A percentile compares a stretch with the other conserved stretches of the same genome.
Evolutionary conservation across 2,797 vertebrate genomes (phyloP).

Genomic region (Lophotriccus pileatus): DNA sequence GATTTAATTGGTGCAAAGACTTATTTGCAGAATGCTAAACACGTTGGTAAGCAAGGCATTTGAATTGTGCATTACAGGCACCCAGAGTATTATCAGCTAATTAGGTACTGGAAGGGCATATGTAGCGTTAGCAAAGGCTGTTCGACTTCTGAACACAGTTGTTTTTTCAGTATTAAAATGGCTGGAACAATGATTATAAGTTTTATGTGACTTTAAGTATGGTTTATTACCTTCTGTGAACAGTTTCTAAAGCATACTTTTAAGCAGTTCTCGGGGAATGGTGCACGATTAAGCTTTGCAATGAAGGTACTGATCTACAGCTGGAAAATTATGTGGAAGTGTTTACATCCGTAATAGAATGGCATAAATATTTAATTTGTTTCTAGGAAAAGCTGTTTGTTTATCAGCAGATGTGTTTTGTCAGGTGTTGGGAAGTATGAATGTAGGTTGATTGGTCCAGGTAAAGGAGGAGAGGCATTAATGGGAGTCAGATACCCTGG

Average conservation of each 20-base stretch:
- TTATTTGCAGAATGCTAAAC: constrained; percentile 69
- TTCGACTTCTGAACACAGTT: constrained; percentile 6
- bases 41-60: constrained; percentile 54
- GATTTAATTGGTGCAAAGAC: constrained; percentile 68
- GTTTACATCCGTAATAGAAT: background rate
- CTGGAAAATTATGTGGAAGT: background rate
- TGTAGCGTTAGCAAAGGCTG: constrained; percentile 22
- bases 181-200: background rate
- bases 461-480: background rate
- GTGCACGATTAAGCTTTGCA: background rate
- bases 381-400: background rate
- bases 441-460: background rate
- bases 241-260: background rate
- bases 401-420: constrained; percentile 12
- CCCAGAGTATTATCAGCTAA: constrained; percentile 59
- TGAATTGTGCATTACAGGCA: constrained; percentile 48
- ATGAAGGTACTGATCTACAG: background rate
- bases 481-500: background rate
- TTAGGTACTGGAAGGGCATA: constrained; percentile 52
- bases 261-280: background rate
- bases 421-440: background rate
- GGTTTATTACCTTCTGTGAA: constrained; percentile 26
- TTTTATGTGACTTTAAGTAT: background rate
- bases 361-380: constrained; percentile 25
- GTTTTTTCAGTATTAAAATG: constrained; percentile 58